Percentiles rank a stretch among this genome's conserved stretches.
phyloP scores from a whole-genome alignment of 2,797 vertebrate species.

The Labroides dimidiatus region DNA sequence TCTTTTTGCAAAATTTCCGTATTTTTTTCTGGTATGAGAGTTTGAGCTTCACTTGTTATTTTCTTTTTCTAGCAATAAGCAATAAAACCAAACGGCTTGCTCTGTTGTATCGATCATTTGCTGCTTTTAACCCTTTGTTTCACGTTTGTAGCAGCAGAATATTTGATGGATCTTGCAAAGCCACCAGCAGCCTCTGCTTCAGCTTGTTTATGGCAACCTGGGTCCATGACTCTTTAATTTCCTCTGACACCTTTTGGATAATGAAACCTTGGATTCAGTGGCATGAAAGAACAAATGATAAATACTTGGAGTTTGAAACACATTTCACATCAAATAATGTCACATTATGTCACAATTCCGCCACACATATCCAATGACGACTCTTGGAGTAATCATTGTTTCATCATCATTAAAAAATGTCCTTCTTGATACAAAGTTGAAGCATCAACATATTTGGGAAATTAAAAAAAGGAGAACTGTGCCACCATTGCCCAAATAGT shows the following conservation, averaged over 20 bases:
- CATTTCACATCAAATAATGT: not conserved
- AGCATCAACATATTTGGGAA: not conserved
- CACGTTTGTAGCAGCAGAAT: not conserved
- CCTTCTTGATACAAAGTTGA: too few relatives aligned
- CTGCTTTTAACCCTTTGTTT: slow-evolving; percentile 3
- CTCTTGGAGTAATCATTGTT: too few relatives aligned
- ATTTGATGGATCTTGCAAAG: not conserved
- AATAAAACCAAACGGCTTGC: not conserved
- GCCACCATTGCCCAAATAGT: not conserved
- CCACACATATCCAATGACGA: not conserved
- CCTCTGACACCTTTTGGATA: slow-evolving; percentile 1
- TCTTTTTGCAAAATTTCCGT: not conserved
- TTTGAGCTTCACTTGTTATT: not conserved
- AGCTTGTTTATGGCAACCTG: slow-evolving; percentile 3
- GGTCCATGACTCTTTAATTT: not conserved
- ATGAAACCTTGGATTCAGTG: slow-evolving; percentile 25
- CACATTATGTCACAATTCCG: not conserved
- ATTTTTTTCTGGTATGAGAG: not conserved
- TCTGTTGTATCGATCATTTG: slow-evolving; percentile 6
- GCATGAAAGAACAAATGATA: slow-evolving; percentile 14
- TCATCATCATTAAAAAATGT: too few relatives aligned
- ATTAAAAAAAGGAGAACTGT: not conserved
- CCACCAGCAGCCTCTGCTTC: slow-evolving; percentile 35
- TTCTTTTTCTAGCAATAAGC: slow-evolving; percentile 1
- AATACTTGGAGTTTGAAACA: not conserved